Evolutionary conservation across 2,113 vertebrate species (phyloP), one percentile per base, ranked within the genome.

Genomic region (Loxodonta africana): DNA sequence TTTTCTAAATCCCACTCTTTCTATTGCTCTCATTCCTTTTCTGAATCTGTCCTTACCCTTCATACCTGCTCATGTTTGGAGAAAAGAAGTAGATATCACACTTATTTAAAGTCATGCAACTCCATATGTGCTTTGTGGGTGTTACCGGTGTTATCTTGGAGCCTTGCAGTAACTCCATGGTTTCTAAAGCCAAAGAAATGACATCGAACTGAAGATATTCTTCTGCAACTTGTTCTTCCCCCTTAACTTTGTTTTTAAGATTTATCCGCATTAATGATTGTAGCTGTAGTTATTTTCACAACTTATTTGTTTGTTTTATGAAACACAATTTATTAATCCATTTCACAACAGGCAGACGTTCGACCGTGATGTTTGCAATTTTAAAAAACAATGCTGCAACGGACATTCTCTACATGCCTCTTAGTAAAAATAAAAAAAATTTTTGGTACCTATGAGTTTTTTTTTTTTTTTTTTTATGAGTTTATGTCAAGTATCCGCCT

Each of bases 141-240:
- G 33, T 51, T 33, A 33, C 18, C 48, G 18, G 5, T 69, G 30
- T 62, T 44, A 10, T 20, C 15, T 30, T 7, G 5, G 76, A 94
- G 67, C 6, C 53, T 51, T 44, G 5, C 1, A 10, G 41, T 20
- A 28, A 2, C 11, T 77, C 33, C n/a, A 63, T 83, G 62, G 25
- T 92, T 83, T 37, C 65, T 25, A 88, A 97, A 90, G 48, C 21
- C 76, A 48, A 92, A 84, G 69, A 94, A 88, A 77, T 82, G 77
- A n/a, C 60, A 63, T 65, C n/a, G 9, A 86, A 57, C n/a, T 63
- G n/a, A 51, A 26, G 0, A 14, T 37, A 71, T 80, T 76, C 4
- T 89, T 84, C 65, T n/a, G 77, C 57, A 60, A 37, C 46, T 95
- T 87, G 7, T 78, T 76, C 5, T 84, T 69, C 8, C 33, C 4